Conservation (phyloP, 2,888 invertebrate species). For the Chrysopilus asiliformis region DNA sequence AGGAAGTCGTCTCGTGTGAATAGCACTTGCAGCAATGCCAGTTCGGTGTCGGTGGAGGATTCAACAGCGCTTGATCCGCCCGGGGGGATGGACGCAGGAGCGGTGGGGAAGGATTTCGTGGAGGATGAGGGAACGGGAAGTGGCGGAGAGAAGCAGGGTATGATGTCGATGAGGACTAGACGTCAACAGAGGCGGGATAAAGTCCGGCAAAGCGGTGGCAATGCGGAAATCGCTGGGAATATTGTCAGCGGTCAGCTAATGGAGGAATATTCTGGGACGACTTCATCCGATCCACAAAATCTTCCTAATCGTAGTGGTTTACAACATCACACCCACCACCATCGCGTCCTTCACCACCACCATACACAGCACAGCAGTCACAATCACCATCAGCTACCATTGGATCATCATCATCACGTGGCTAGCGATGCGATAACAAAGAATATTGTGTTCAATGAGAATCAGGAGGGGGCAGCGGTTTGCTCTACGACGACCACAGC, state of each 20-base stretch:
- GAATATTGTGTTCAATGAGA: constrained; percentile 34
- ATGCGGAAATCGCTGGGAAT: neutral
- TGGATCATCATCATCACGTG: constrained; percentile 11
- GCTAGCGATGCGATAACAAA: constrained; percentile 34
- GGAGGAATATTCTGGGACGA: neutral
- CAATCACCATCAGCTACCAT: constrained; percentile 1
- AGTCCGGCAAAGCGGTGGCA: constrained; percentile 2
- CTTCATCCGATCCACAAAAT: neutral
- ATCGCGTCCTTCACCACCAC: constrained; percentile 4
- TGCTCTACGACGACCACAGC: too few relatives aligned
- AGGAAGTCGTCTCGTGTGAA: constrained; percentile 33
- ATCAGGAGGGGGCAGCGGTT: constrained; percentile 29
- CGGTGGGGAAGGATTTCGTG: constrained; percentile 1
- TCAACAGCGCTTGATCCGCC: constrained; percentile 5
- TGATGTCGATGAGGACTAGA: constrained; percentile 9
- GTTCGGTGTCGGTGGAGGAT: constrained; percentile 30
- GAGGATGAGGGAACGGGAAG: neutral
- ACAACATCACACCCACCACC: constrained; percentile 2
- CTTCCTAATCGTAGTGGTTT: constrained; percentile 5
- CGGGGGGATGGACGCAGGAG: neutral
- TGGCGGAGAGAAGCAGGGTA: constrained; percentile 4
- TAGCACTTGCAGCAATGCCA: constrained; percentile 33
- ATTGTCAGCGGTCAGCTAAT: neutral
- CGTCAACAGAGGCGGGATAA: constrained; percentile 11
- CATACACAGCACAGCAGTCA: neutral